Conservation (phyloP, 92 coral and sea anemone genomes). For the Phenganax stokvisi region DNA sequence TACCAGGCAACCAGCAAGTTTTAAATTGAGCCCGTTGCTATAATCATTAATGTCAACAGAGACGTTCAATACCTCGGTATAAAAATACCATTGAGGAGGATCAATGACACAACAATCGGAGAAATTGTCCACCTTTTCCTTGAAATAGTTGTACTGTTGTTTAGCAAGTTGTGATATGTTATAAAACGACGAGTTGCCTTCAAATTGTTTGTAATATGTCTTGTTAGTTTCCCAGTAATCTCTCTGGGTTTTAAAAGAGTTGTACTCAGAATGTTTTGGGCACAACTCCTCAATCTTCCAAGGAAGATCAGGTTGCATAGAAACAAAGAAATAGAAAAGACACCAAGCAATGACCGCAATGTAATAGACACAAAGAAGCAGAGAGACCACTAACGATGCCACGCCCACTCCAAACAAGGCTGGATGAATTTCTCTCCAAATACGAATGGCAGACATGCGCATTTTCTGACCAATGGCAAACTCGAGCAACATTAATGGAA, state of each 20-base stretch:
- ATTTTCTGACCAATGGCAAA: conserved; percentile 89
- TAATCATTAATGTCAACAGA: conserved; percentile 69
- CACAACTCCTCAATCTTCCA: conserved; percentile 70
- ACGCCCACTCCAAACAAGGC: conserved; percentile 91
- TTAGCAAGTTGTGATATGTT: not conserved
- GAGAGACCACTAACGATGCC: conserved; percentile 79
- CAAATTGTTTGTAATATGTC: conserved; percentile 39
- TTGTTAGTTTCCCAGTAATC: conserved; percentile 40
- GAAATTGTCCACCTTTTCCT: conserved; percentile 35
- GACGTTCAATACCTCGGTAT: conserved; percentile 79
- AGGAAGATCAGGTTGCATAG: conserved; percentile 68
- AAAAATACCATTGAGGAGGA: conserved; percentile 93
- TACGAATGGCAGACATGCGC: conserved; percentile 83
- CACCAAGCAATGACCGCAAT: conserved; percentile 96
- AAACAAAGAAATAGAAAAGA: conserved; percentile 83
- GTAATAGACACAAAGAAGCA: conserved; percentile 87
- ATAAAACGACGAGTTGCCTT: not conserved
- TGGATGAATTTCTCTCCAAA: conserved; percentile 93
- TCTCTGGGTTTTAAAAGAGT: conserved; percentile 23
- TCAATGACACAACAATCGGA: conserved; percentile 92
- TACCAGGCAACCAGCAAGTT: conserved; percentile 78
- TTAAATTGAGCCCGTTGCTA: conserved; percentile 77
- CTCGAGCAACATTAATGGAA: conserved; percentile 91
- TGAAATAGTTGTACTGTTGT: not conserved
- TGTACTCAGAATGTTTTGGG: conserved; percentile 45